phyloP scores from a whole-genome alignment of 2,888 invertebrate species.

The Physocephala rufipes region DNA sequence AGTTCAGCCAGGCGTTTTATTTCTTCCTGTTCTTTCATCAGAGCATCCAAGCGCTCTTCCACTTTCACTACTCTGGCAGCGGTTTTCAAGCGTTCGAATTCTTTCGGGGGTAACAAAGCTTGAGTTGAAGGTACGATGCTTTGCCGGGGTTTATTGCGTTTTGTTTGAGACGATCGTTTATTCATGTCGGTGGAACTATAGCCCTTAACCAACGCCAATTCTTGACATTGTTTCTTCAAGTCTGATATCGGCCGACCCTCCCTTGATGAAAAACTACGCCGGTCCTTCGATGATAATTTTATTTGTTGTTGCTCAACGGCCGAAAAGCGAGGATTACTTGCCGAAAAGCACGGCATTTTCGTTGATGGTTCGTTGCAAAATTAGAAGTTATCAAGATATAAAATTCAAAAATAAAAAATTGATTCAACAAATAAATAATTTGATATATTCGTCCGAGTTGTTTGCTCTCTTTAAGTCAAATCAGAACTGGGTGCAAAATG shows the following conservation, averaged over 20 bases:
- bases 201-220: constrained; percentile 6
- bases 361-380: not conserved
- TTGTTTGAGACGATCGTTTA: constrained; percentile 1
- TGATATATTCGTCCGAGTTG: constrained; percentile 2
- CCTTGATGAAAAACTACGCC: constrained; percentile 45
- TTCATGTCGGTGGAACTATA: constrained; percentile 3
- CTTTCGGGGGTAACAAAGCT: constrained; percentile 65
- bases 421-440: constrained; percentile 10
- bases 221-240: constrained; percentile 13
- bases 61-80: constrained; percentile 70
- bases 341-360: constrained; percentile 57
- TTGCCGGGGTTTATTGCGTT: not conserved
- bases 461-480: constrained; percentile 10
- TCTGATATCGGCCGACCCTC: constrained; percentile 18
- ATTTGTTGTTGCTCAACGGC: constrained; percentile 48
- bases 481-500: not conserved
- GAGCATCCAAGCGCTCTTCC: constrained; percentile 66
- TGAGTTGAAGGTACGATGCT: constrained; percentile 43
- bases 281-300: constrained; percentile 42
- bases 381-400: constrained; percentile 14
- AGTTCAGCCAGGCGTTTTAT: constrained; percentile 68
- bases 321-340: constrained; percentile 53
- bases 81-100: constrained; percentile 71
- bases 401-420: constrained; percentile 10
- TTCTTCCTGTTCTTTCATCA: constrained; percentile 65